Evolutionary conservation across 2,113 vertebrate species (phyloP).

Genomic region (Brachyhypopomus gauderio): DNA sequence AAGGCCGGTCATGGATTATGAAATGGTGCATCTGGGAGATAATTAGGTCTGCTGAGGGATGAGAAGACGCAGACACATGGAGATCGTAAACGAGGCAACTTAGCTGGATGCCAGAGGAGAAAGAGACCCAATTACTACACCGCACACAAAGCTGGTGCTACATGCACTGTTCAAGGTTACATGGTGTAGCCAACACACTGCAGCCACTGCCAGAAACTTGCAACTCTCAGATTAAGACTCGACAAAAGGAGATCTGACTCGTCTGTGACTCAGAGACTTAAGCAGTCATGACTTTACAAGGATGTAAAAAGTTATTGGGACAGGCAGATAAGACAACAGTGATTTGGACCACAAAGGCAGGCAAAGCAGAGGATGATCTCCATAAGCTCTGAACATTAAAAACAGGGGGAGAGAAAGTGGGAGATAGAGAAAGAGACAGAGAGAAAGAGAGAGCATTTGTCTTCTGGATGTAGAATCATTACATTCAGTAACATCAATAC

Average conservation of each 20-base stretch:
- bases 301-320: conserved; percentile 37
- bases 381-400: conserved; percentile 4
- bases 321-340: conserved; percentile 52
- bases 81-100: conserved; percentile 63
- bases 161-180: conserved; percentile 3
- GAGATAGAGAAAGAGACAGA: conserved; percentile 2
- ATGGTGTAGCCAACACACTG: conserved; percentile 24
- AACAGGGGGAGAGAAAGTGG: not conserved
- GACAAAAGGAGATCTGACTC: no score
- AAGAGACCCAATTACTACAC: conserved; percentile 48
- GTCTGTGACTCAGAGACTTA: no score
- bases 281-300: no score
- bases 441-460: conserved; percentile 40
- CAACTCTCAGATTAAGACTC: no score
- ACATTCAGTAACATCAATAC: conserved; percentile 41
- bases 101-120: conserved; percentile 28
- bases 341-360: not conserved
- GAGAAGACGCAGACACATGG: conserved; percentile 64
- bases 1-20: conserved; percentile 42
- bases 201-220: not conserved
- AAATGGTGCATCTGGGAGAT: conserved; percentile 61
- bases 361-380: not conserved
- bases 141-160: conserved; percentile 3
- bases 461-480: conserved; percentile 43
- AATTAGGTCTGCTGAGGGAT: conserved; percentile 63